Evolutionary conservation across 2,113 vertebrate genomes (phyloP), one percentile per base, ranked within the genome.

Genomic region (western clawed frog (Xenopus tropicalis)): DNA sequence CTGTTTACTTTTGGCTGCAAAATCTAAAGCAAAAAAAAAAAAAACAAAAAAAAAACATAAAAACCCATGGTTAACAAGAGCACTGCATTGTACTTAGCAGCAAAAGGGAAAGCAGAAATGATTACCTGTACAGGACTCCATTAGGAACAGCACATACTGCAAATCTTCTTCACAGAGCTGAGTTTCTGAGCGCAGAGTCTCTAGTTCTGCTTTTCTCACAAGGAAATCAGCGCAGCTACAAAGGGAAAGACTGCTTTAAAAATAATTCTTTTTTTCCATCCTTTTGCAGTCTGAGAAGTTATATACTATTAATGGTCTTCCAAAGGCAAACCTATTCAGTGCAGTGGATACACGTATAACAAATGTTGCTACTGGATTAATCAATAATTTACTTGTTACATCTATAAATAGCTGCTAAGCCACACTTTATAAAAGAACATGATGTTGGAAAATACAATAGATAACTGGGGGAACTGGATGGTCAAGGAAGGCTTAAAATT

Each of bases 201-300:
- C 96, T 82, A 98, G 78, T 79, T 94, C 91, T 0, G 92, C 89
- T 79, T 97, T 97, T 69, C 93, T 83, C 78, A 96, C 90, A 79
- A 98, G 78, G 77, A 98, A 88, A 29, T 93, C 86, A 0, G 88
- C 88, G 82, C 93, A 97, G 81, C 96, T 98, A 13, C 42, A 73
- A 19, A 13, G 59, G 66, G 44, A 9, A n/a, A 12, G 14, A 17
- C 52, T n/a, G 1, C 10, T 61, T 4, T 13, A 12, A 52, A 65
- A 9, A 1, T 2, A 1, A 7, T 37, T 37, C 29, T 37, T 37
- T 37, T 37, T 37, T 8, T 7, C 10, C 5, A 37, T 37, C 29
- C 10, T 9, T 9, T 37, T 37, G 29, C 29, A 37, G 6, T 37
- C 29, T 8, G 29, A 37, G 6, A 37, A 37, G 29, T 37, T 5